Evolutionary conservation across 2,113 vertebrate genomes (phyloP).

Genomic region (Cercocebus atys): DNA sequence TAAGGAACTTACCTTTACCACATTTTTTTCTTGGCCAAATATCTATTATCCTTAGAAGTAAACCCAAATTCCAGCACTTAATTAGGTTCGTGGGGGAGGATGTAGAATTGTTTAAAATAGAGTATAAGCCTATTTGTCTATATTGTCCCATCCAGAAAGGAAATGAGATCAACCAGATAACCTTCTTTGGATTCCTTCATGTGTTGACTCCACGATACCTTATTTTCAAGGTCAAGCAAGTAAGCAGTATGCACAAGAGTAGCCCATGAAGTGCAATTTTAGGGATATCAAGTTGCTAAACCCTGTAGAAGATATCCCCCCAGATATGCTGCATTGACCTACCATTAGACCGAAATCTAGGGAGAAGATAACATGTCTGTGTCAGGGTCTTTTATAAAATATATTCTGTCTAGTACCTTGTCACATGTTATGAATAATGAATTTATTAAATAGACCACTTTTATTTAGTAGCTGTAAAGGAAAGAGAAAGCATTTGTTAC

Average conservation of each 20-base stretch:
- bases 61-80: background rate
- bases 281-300: background rate
- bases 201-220: background rate
- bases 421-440: background rate
- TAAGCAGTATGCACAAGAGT: background rate
- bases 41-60: slow-evolving; percentile 29
- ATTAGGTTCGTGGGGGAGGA: background rate
- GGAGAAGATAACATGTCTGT: background rate
- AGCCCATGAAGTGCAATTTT: no score
- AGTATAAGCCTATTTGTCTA: background rate
- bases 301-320: background rate
- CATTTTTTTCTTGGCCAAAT: background rate
- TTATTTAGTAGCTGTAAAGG: background rate
- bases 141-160: background rate
- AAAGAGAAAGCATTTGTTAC: background rate
- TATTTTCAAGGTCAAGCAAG: background rate
- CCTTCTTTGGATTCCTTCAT: background rate
- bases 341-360: background rate
- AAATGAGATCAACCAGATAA: background rate
- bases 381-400: background rate
- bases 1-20: background rate
- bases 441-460: background rate
- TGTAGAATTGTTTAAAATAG: background rate
- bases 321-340: background rate
- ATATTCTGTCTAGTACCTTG: background rate